Percentiles rank a stretch among this genome's conserved stretches.
Evolutionary conservation across 2,113 vertebrate genomes (phyloP).

Genomic region (Leiothrix lutea): DNA sequence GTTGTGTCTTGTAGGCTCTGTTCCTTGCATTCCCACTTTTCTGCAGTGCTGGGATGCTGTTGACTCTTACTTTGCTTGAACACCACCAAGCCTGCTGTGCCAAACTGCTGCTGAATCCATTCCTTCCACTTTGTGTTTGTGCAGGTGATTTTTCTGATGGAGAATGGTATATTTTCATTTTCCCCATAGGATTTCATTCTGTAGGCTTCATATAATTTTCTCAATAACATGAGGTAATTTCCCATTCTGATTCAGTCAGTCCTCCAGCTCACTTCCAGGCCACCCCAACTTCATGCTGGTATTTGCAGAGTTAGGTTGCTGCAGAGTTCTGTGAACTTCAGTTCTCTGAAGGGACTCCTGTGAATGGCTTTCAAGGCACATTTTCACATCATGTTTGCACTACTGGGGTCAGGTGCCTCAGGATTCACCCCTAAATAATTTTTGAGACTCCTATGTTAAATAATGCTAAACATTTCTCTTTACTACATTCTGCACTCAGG

Average conservation of each 20-base stretch:
- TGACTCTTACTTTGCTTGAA: background rate
- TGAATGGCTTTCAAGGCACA: background rate
- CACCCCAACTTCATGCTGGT: background rate
- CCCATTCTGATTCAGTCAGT: background rate
- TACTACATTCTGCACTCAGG: background rate
- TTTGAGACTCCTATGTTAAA: background rate
- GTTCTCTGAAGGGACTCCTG: background rate
- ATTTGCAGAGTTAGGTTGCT: background rate
- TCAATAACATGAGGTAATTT: background rate
- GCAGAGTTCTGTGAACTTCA: background rate
- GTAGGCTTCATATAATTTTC: background rate
- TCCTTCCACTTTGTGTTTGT: background rate
- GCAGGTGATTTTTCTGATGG: background rate
- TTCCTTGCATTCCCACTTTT: background rate
- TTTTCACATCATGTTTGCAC: background rate
- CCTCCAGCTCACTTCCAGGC: background rate
- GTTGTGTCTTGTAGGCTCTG: background rate
- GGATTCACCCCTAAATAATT: background rate
- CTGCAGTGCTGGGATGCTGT: rapidly evolving
- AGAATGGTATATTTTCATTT: background rate
- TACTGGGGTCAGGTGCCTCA: background rate
- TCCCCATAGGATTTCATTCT: background rate
- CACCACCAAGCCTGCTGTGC: background rate
- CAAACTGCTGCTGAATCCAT: background rate
- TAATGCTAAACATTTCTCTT: background rate